phyloP scores from a whole-genome alignment of 37 sponge, comb jelly and placozoan genomes.

The Crambe crambe region DNA sequence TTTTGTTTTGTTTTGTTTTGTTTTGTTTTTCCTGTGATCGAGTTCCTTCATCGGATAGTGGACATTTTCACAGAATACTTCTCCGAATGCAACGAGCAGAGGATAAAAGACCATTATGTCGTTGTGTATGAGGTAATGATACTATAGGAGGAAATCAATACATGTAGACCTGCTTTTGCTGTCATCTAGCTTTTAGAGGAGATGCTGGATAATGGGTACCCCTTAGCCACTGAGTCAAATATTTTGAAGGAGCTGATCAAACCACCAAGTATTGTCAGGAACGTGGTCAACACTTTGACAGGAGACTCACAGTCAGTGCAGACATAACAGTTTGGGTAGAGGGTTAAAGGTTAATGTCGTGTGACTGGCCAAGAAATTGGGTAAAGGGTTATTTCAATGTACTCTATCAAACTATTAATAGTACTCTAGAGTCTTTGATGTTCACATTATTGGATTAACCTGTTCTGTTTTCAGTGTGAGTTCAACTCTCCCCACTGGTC shows the following conservation, averaged over 20 bases:
- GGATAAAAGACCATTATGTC: slow-evolving; percentile 93
- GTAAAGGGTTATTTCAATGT: not conserved
- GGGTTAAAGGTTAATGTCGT: not conserved
- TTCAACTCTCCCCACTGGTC: slow-evolving; percentile 88
- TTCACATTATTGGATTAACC: not conserved
- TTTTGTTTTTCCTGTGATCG: slow-evolving; percentile 91
- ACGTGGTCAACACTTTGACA: slow-evolving; percentile 71
- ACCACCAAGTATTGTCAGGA: slow-evolving; percentile 86
- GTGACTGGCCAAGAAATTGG: not conserved
- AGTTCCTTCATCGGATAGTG: slow-evolving; percentile 96
- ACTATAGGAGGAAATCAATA: not conserved
- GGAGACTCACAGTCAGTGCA: slow-evolving; percentile 77
- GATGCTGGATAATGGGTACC: slow-evolving; percentile 98
- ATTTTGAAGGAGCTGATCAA: slow-evolving; percentile 95
- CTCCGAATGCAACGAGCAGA: slow-evolving; percentile 85
- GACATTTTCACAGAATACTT: slow-evolving; percentile 97
- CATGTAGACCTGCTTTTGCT: not conserved
- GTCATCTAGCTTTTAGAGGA: slow-evolving; percentile 88
- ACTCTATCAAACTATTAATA: not conserved
- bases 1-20: slow-evolving; percentile 93
- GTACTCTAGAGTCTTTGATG: not conserved
- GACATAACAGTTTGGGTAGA: not conserved
- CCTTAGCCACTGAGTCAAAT: slow-evolving; percentile 94
- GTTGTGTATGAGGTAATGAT: slow-evolving; percentile 92
- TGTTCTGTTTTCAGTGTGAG: slow-evolving; percentile 61